Evolutionary conservation across 2,888 invertebrate species (phyloP).

Genomic region (Acleris literana): DNA sequence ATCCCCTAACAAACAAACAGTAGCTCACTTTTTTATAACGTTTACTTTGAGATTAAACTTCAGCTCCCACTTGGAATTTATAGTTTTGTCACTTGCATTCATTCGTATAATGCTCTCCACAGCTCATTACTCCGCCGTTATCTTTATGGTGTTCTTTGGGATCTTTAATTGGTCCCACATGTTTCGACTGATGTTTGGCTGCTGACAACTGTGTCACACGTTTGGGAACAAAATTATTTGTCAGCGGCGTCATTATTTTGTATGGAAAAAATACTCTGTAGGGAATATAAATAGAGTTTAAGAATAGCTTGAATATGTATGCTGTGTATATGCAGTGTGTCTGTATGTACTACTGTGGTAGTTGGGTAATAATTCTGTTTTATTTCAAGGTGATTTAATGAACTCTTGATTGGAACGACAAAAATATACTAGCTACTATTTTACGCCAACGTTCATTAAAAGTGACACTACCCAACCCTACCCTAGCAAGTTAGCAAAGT

Average conservation of each 20-base stretch:
- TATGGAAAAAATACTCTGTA: not conserved
- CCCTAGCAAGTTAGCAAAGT: too few species aligned
- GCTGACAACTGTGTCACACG: conserved; percentile 62
- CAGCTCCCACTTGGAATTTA: conserved; percentile 42
- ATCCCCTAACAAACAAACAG: not conserved
- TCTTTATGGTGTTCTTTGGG: conserved; percentile 75
- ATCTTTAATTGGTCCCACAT: conserved; percentile 80
- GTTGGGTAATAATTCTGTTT: too few species aligned
- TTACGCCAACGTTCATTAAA: too few species aligned
- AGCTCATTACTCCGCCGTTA: conserved; percentile 77
- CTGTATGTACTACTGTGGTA: too few species aligned
- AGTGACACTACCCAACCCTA: too few species aligned
- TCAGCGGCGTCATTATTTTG: conserved; percentile 27
- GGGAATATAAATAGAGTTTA: not conserved
- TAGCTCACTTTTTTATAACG: conserved; percentile 15
- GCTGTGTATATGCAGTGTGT: too few species aligned
- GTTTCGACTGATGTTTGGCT: conserved; percentile 64
- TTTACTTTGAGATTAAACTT: conserved; percentile 12
- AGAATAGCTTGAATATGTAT: too few species aligned
- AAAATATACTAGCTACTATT: too few species aligned
- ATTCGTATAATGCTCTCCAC: conserved; percentile 76
- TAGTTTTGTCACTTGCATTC: conserved; percentile 69
- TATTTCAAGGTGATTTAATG: too few species aligned
- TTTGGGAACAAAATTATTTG: conserved; percentile 48
- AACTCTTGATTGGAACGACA: too few species aligned